phyloP scores from a whole-genome alignment of 2,888 invertebrate genomes.

The Nomada lathburiana region DNA sequence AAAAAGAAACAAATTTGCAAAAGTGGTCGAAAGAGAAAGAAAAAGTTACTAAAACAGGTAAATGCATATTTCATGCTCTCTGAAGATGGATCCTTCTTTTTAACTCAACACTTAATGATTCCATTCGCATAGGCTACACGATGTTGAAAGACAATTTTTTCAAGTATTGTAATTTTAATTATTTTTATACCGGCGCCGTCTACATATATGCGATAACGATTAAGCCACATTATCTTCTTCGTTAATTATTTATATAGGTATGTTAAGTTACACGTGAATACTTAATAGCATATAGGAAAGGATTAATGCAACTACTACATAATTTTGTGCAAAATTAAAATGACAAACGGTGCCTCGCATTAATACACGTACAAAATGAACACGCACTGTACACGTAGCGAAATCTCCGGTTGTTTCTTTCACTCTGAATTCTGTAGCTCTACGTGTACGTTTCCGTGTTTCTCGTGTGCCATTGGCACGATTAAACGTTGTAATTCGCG shows the following conservation, averaged over 20 bases:
- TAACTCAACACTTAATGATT: conserved; percentile 24
- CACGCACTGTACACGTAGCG: conserved; percentile 1
- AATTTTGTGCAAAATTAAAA: neutral
- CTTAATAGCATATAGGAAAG: conserved; percentile 34
- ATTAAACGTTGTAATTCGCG: conserved; percentile 1
- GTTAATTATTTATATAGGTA: conserved; percentile 46
- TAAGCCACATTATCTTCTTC: conserved; percentile 15
- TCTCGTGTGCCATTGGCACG: neutral
- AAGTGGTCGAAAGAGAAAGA: neutral
- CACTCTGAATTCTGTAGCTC: neutral
- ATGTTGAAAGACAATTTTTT: conserved; percentile 8
- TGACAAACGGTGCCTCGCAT: conserved; percentile 8
- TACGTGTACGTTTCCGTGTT: conserved; percentile 8
- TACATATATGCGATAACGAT: conserved; percentile 13
- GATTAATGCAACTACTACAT: neutral
- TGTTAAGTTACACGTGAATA: conserved; percentile 26
- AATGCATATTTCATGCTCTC: neutral
- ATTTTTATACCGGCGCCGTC: conserved; percentile 67
- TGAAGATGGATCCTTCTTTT: neutral
- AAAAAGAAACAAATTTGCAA: neutral
- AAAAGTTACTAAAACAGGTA: neutral
- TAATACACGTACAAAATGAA: conserved; percentile 9
- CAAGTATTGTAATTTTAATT: conserved; percentile 66
- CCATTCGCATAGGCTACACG: conserved; percentile 23
- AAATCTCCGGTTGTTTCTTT: neutral